These are phyloP conservation scores for Cricetomys ansorgei DNA, from an alignment of 2,113 vertebrate species.

Conservation along the genomic window DNA sequence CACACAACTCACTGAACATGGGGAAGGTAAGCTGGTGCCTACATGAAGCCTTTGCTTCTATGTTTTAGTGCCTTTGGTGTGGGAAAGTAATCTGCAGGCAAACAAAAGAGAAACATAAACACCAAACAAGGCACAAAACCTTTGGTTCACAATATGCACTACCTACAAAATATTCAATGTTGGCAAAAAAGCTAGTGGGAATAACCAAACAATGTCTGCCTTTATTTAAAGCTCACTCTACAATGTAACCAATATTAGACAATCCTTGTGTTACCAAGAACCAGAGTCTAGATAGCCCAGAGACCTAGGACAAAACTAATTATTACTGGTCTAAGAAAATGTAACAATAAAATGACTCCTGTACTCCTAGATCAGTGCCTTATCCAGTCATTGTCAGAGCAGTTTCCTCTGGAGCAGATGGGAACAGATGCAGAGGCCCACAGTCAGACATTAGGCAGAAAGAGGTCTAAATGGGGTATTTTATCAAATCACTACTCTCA, in stretches of 20 bases:
- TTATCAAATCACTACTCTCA: background rate
- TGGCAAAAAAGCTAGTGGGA: background rate
- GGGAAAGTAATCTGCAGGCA: background rate
- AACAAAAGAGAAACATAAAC: background rate
- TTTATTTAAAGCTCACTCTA: background rate
- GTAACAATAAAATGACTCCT: background rate
- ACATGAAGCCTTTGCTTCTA: background rate
- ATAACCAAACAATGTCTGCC: background rate
- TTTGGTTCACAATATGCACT: background rate
- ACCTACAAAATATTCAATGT: background rate
- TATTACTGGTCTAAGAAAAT: background rate
- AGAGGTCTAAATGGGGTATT: too few relatives aligned
- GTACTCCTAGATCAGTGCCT: background rate
- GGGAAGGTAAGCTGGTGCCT: background rate
- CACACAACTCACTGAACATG: background rate
- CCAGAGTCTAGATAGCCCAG: background rate
- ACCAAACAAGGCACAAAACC: background rate
- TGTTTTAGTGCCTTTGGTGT: background rate
- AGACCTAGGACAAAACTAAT: background rate
- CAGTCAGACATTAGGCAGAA: background rate
- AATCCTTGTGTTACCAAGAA: background rate
- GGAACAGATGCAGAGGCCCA: background rate
- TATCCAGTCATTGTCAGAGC: background rate
- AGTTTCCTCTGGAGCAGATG: background rate
- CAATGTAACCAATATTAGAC: background rate